A percentile compares a stretch with the other conserved stretches of the same genome.
Evolutionary conservation across 2,797 vertebrate genomes (phyloP).

Genomic region (Neomorphus geoffroyi): DNA sequence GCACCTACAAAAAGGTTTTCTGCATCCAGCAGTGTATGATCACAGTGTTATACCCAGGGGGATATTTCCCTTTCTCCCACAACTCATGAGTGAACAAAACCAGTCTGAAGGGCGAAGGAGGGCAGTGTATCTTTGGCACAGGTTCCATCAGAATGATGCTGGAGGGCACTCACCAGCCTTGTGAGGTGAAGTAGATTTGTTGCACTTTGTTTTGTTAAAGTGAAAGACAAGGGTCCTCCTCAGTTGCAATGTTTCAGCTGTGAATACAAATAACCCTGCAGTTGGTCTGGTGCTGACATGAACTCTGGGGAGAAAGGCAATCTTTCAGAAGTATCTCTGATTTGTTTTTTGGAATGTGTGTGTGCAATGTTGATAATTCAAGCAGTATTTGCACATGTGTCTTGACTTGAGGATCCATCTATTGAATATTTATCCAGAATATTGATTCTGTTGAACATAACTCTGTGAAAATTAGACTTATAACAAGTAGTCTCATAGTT

Average conservation of each 20-base stretch:
- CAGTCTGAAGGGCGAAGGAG: background rate
- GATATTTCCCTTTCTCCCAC: background rate
- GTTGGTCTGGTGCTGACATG: background rate
- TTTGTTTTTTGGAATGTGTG: background rate
- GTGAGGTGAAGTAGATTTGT: background rate
- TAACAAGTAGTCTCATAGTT: background rate
- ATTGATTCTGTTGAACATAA: background rate
- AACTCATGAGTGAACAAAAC: background rate
- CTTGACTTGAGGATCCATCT: background rate
- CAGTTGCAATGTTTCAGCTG: background rate
- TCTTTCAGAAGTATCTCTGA: background rate
- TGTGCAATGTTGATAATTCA: background rate
- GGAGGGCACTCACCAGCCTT: background rate
- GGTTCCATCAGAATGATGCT: too few relatives aligned
- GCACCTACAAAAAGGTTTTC: background rate
- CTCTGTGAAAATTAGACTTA: background rate
- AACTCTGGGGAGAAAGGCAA: background rate
- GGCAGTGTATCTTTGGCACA: background rate
- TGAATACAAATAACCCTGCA: background rate
- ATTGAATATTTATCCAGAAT: background rate
- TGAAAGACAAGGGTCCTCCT: fast-evolving
- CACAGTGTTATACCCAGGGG: background rate
- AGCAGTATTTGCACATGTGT: background rate
- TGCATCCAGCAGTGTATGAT: background rate
- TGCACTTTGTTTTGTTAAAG: background rate